Evolutionary conservation across 2,888 invertebrate genomes (phyloP), one percentile per base, ranked within the genome.

Genomic region (Lasioglossum pauxillum): DNA sequence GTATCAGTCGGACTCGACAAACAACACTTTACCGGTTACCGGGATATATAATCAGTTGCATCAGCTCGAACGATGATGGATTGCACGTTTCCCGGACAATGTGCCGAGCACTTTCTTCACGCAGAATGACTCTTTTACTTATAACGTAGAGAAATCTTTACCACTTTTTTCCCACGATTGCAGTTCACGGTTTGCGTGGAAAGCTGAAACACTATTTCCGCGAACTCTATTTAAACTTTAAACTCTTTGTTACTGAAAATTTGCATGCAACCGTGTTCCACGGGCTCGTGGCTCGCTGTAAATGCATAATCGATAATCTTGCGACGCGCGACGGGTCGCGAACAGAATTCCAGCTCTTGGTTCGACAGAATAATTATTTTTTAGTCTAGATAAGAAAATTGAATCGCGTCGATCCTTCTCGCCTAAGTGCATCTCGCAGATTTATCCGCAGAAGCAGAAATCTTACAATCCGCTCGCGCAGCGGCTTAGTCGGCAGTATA

Each of bases 11-110:
- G 16, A 31, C 64, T 31, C 27, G 14, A 27, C 64, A 64, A 64
- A 64, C 64, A 31, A 31, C 27, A 16, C 14, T 31, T 64, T 64
- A 14, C 64, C 2, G 27, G 14, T 64, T 31, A 14, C 64, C 2
- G 27, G 14, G 31, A 5, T 7, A 16, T 64, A 64, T 64, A 64
- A 64, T 64, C 64, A 64, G 64, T 64, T 16, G 64, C 64, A 64
- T 64, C 31, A 64, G 16, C 64, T 64, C 64, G 64, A 31, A 64
- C 64, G 64, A 31, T 7, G 16, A 31, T 16, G 64, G 31, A 64
- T 64, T 31, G 64, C 64, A 31, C 64, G 64, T 31, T 64, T 64
- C 64, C 5, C 64, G 64, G 64, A 31, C 64, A 64, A 64, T 64
- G 16, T 64, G 64, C 31, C 31, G 27, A 60, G 60, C n/a, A 27